Evolutionary conservation across 2,888 invertebrate genomes (phyloP).

Genomic region (Priocnemis perturbator): DNA sequence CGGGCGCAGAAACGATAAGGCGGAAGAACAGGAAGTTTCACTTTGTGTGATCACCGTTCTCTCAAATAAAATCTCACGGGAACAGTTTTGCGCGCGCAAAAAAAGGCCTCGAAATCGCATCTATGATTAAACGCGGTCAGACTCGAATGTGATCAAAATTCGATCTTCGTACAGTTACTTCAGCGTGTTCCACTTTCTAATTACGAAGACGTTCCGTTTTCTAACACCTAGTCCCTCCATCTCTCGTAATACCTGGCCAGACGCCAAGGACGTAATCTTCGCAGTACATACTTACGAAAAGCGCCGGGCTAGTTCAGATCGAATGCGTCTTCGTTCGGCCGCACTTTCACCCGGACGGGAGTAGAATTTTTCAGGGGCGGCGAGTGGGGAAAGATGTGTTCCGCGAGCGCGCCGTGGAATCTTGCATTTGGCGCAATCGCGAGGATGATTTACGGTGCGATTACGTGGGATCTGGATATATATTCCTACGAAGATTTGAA

Average conservation of each 20-base stretch:
- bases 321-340: slow-evolving; percentile 10
- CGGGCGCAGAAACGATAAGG: background rate
- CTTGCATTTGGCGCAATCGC: too few species aligned
- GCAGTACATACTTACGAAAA: slow-evolving; percentile 13
- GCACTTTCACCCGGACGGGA: slow-evolving; percentile 42
- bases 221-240: slow-evolving; percentile 38
- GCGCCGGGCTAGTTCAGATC: background rate
- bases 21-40: background rate
- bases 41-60: too few species aligned
- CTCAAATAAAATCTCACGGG: too few species aligned
- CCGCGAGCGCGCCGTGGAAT: background rate
- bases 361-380: too few species aligned
- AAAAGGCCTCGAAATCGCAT: too few species aligned
- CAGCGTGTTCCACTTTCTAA: slow-evolving; percentile 44
- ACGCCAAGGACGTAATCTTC: slow-evolving; percentile 38
- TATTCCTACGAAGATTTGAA: too few species aligned
- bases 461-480: too few species aligned
- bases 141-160: background rate
- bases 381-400: background rate
- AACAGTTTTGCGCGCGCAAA: too few species aligned
- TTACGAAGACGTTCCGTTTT: slow-evolving; percentile 40
- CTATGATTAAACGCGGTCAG: too few species aligned
- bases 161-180: background rate
- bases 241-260: slow-evolving; percentile 45
- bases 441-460: too few species aligned